Evolutionary conservation across 1,140 invertebrate genomes (phyloP), one percentile per base, ranked within the genome.

Genomic region (Atta colombica): DNA sequence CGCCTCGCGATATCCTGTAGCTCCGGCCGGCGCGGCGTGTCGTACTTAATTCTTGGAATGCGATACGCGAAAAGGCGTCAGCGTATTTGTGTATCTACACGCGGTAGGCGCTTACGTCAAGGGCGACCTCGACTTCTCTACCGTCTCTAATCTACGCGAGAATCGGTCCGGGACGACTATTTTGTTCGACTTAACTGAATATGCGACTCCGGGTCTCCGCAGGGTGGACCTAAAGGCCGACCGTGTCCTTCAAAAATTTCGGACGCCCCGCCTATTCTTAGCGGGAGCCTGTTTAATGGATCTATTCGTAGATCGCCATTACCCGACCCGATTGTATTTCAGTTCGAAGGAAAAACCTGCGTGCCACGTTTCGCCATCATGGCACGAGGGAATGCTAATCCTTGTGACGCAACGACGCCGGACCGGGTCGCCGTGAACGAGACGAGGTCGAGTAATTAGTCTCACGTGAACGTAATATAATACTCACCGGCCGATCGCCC

Each of bases 101-200:
- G 85, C 74, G 87, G 78, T 89, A 87, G 86, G 69, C 86, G 88
- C 81, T 90, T 92, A 88, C 92, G 92, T 93, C 92, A 93, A 84
- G 87, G 61, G 74, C 88, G 91, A 91, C 92, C 93, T 93, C 89
- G 92, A 92, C 89, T 93, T n/a, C 87, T 90, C 89, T 91, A 85
- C 81, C 78, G 84, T 74, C 58, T 90, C 87, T 91, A 91, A 91
- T 91, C 89, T 88, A 77, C 66, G 60, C 87, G 87, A 84, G 77
- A 75, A 90, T 91, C 89, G 65, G 68, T 55, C 63, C 82, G 88
- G 77, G 72, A 90, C 12, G 81, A 90, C 75, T 71, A 60, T 88
- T 85, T 85, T 51, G 65, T 88, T 87, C 53, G 53, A 7, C 49
- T 8, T 51, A 51, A 51, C 49, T 45, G 3, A 51, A 51, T 51